These are phyloP conservation scores for Trididemnum miniatum DNA, from an alignment of 23 tunicate genomes.

Conservation along the genomic window DNA sequence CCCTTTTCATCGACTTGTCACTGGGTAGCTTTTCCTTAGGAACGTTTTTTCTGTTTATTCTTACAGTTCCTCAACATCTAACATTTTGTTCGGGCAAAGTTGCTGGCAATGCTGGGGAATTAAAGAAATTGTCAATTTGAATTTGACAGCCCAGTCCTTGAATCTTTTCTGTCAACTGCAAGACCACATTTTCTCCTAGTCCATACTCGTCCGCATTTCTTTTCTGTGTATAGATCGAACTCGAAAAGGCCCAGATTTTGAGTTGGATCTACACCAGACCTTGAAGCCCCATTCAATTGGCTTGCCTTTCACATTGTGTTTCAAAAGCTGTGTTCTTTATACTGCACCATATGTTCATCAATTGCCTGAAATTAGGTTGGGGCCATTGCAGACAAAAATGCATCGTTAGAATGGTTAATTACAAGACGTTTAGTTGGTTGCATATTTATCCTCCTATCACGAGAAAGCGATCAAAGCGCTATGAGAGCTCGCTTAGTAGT, in stretches of 20 bases:
- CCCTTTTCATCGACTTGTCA: background rate
- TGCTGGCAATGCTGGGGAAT: background rate
- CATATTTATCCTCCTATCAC: too few relatives aligned
- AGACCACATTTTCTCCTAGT: background rate
- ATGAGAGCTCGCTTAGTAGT: too few relatives aligned
- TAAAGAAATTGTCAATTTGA: background rate
- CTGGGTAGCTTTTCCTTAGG: background rate
- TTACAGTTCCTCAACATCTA: background rate
- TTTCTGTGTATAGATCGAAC: too few relatives aligned
- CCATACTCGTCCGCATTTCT: background rate
- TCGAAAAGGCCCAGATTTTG: background rate
- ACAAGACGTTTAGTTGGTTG: too few relatives aligned
- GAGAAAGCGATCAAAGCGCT: too few relatives aligned
- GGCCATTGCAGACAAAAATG: background rate
- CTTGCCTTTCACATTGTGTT: conserved; percentile 16
- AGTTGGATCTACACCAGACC: conserved; percentile 5
- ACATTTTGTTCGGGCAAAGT: background rate
- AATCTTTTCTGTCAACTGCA: background rate
- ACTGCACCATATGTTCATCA: conserved; percentile 5
- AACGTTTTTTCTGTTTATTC: background rate
- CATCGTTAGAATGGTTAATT: background rate
- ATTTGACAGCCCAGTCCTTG: background rate
- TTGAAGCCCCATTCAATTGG: conserved; percentile 23
- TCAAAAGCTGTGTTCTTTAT: conserved; percentile 9
- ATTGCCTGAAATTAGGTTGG: background rate